Conservation (phyloP, 1,140 invertebrate genomes). For the Neotoxoptera formosana region DNA sequence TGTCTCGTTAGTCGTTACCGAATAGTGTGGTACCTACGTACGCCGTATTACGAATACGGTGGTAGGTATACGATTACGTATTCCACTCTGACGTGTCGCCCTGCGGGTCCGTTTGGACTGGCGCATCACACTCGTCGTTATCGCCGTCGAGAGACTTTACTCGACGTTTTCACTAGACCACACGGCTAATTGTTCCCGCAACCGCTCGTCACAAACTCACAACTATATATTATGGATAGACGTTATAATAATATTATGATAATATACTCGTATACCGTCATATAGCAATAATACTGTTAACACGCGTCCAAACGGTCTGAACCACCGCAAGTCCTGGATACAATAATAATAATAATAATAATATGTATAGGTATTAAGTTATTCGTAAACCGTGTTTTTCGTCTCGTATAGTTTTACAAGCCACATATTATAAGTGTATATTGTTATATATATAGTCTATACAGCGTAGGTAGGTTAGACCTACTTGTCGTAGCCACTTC, state of each 20-base stretch:
- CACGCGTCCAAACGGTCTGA: background rate
- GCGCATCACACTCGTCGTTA: background rate
- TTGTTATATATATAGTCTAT: background rate
- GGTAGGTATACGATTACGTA: background rate
- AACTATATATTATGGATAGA: background rate
- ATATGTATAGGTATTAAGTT: background rate
- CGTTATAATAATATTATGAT: background rate
- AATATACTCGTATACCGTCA: background rate
- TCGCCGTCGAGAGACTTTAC: background rate
- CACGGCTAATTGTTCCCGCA: background rate
- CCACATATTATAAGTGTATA: background rate
- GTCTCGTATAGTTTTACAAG: background rate
- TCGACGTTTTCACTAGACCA: background rate
- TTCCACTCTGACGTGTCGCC: background rate
- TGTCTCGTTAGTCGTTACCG: background rate
- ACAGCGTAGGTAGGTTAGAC: background rate
- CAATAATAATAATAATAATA: no score
- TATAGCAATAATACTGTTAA: background rate
- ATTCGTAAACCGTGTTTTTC: background rate
- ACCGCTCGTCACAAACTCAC: background rate
- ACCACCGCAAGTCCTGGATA: background rate
- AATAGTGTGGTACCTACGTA: no score
- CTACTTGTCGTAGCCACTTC: no score
- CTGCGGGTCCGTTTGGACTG: background rate
- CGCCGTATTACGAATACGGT: no score